A percentile compares a stretch with the other conserved stretches of the same genome.
Conservation (phyloP, 2,888 invertebrate species). For the Acrocyrtus sp. region DNA sequence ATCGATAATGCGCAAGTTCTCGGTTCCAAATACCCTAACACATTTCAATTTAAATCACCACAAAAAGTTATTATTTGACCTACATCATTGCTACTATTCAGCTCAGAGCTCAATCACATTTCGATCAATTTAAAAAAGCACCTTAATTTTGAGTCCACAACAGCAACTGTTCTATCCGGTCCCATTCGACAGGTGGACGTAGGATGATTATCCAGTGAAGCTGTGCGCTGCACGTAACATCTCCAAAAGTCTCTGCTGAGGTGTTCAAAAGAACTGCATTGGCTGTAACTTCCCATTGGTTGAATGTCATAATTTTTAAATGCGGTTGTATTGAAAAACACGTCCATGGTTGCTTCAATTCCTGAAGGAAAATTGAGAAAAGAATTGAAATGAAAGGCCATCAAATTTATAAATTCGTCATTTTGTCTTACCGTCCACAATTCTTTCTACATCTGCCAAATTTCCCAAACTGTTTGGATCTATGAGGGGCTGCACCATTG, state of each 20-base stretch:
- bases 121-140: constrained; percentile 1
- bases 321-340: constrained; percentile 30
- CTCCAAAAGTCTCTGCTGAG: constrained; percentile 39
- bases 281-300: background rate
- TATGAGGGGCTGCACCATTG: constrained; percentile 38
- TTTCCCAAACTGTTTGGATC: constrained; percentile 43
- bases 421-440: constrained; percentile 41
- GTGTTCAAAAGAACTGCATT: constrained; percentile 14
- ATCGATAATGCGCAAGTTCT: constrained; percentile 31
- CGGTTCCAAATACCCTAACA: constrained; percentile 31
- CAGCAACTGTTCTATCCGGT: constrained; percentile 41
- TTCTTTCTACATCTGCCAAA: constrained; percentile 30
- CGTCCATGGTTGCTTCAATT: constrained; percentile 27
- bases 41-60: too few relatives aligned
- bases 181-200: constrained; percentile 54
- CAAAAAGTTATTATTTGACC: too few relatives aligned
- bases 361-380: too few relatives aligned
- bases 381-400: too few relatives aligned
- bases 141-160: constrained; percentile 46
- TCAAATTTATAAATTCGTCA: constrained; percentile 35
- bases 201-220: constrained; percentile 25
- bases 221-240: constrained; percentile 25
- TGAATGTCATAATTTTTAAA: constrained; percentile 25
- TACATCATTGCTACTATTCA: too few relatives aligned
- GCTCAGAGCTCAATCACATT: too few relatives aligned